These are phyloP conservation scores for Microvelia longipes DNA, from an alignment of 1,140 invertebrate species.

Conservation along the genomic window DNA sequence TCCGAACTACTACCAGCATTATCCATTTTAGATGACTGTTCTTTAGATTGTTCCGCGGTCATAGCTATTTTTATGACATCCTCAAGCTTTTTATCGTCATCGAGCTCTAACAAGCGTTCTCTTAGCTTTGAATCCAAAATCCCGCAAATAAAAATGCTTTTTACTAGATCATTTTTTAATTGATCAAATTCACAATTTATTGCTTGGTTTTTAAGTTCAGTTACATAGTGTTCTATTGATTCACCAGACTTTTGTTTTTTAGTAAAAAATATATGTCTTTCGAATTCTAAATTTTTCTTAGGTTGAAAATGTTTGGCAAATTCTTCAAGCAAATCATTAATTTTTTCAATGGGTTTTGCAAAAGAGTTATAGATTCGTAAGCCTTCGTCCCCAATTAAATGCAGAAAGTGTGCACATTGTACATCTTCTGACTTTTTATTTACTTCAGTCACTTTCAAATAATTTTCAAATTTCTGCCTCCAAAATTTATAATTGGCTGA, in stretches of 20 bases:
- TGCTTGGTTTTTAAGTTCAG: not conserved
- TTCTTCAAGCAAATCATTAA: not conserved
- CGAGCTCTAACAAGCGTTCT: not conserved
- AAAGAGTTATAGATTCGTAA: not conserved
- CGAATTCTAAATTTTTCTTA: not conserved
- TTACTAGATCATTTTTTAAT: not conserved
- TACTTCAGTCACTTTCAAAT: not conserved
- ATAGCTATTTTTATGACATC: not conserved
- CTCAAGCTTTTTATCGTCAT: not conserved
- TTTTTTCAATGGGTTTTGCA: not conserved
- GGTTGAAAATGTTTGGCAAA: not conserved
- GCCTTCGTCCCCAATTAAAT: constrained; percentile 1
- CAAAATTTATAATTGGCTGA: not conserved
- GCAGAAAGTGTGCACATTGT: not conserved
- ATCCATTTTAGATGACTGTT: not conserved
- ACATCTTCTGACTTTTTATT: not conserved
- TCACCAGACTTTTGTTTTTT: not conserved
- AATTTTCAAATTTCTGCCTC: constrained; percentile 1
- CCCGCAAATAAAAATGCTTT: not conserved
- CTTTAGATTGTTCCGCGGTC: not conserved
- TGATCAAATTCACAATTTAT: not conserved
- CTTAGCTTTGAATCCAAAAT: not conserved
- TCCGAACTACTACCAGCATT: not conserved
- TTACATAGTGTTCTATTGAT: not conserved
- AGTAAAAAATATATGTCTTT: not conserved